Evolutionary conservation across 2,113 vertebrate species (phyloP), one percentile per base, ranked within the genome.

Genomic region (Toxotes chatareus): DNA sequence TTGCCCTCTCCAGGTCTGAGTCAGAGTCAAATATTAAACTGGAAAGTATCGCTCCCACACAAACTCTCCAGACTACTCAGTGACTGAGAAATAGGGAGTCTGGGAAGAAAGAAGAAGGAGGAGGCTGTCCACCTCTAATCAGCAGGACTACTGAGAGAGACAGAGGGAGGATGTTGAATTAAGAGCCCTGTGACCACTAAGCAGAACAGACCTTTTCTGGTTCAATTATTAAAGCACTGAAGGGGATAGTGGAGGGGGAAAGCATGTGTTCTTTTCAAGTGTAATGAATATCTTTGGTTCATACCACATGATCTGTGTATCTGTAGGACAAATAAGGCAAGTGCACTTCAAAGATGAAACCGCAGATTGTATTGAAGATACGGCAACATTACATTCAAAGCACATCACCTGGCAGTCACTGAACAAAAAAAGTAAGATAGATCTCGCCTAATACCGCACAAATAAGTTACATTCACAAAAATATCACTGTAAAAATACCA

Each of bases 1-100:
- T 47, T 55, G 38, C 67, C 57, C 70, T 89, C 70, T 78, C n/a
- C 63, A 57, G 42, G 64, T 77, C 82, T 89, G 80, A 86, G 61
- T 94, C 89, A 87, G 74, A 82, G 90, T 94, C 81, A 94, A 93
- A 94, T 92, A 94, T 95, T 94, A 94, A 95, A 90, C 94, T 86
- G 91, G 93, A 93, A 93, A 91, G 93, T 83, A 71, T 90, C 80
- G 34, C 94, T 92, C 94, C 94, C 92, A 92, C 93, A 83, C 86
- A 91, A 74, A 84, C 74, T 72, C 78, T 84, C 49, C 82, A 73
- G 76, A 76, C 85, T 78, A 86, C 85, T 89, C 84, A 86, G 59
- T 85, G 77, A 90, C 87, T 85, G 67, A 73, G 53, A 90, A 91
- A 89, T 82, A 80, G 90, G 93, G 91, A 91, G 89, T 90, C 71